phyloP scores from a whole-genome alignment of 2,888 invertebrate species.

The Ormyrus thymus region DNA sequence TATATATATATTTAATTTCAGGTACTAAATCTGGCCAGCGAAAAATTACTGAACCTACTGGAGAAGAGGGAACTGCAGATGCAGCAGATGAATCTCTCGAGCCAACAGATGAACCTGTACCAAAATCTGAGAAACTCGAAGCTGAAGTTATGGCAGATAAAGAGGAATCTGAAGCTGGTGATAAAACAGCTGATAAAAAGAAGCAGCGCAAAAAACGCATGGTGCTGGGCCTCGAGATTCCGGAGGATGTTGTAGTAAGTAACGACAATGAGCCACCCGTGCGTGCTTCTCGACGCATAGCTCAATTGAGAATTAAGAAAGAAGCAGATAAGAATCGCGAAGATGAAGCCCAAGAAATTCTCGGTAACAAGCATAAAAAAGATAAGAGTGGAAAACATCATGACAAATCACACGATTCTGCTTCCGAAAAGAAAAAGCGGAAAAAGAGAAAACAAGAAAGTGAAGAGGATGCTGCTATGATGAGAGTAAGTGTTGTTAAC shows the following conservation, averaged over 20 bases:
- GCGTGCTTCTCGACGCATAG: constrained; percentile 89
- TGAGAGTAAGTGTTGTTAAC: constrained; percentile 56
- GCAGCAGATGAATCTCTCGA: constrained; percentile 47
- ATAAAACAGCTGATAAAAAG: constrained; percentile 49
- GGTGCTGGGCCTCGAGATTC: constrained; percentile 76
- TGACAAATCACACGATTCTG: constrained; percentile 26
- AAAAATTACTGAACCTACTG: constrained; percentile 20
- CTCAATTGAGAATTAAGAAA: constrained; percentile 90
- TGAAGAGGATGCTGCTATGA: constrained; percentile 56
- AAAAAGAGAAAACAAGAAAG: constrained; percentile 64
- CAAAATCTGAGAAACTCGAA: constrained; percentile 38
- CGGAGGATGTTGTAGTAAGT: constrained; percentile 64
- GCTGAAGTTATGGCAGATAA: not conserved
- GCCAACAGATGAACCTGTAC: constrained; percentile 17
- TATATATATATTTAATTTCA: constrained; percentile 9
- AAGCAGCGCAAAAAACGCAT: constrained; percentile 70
- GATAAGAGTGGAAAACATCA: constrained; percentile 40
- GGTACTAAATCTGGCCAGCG: constrained; percentile 13
- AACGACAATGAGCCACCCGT: constrained; percentile 77
- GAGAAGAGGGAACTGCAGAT: constrained; percentile 7
- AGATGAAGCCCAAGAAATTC: constrained; percentile 82
- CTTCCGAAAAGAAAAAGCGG: constrained; percentile 69
- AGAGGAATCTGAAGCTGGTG: constrained; percentile 6
- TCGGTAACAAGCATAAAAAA: constrained; percentile 78
- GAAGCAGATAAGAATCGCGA: constrained; percentile 88